Evolutionary conservation across 2,888 invertebrate genomes (phyloP).

Genomic region (Auanema sp.): DNA sequence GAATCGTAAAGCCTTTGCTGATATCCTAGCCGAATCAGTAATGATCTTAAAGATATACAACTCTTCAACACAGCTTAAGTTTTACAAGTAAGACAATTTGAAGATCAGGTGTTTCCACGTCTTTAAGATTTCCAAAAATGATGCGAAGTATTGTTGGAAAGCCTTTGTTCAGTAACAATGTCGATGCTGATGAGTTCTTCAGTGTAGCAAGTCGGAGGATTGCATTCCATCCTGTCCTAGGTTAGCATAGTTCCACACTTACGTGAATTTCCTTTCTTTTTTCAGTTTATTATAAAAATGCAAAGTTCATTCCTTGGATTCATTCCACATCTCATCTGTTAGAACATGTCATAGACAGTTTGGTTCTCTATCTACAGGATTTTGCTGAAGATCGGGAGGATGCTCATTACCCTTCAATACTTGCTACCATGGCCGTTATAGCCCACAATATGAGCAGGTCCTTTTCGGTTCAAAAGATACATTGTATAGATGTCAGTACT

Average conservation of each 20-base stretch:
- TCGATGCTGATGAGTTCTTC: neutral
- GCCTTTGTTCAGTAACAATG: too few species aligned
- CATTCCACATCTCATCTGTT: neutral
- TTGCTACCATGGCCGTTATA: neutral
- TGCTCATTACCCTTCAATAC: neutral
- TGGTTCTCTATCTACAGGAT: neutral
- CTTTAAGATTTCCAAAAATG: too few species aligned
- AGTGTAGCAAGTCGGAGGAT: neutral
- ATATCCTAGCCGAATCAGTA: too few species aligned
- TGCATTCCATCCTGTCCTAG: constrained; percentile 17
- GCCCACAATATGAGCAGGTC: neutral
- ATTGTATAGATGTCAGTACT: neutral
- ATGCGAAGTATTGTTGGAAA: too few species aligned
- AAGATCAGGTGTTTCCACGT: too few species aligned
- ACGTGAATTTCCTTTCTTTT: neutral
- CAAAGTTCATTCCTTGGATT: neutral
- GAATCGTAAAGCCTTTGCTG: too few species aligned
- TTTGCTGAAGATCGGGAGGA: neutral
- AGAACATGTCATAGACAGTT: neutral
- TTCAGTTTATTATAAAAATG: constrained; percentile 5
- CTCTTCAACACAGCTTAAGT: too few species aligned
- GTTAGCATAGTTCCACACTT: neutral
- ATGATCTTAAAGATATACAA: too few species aligned
- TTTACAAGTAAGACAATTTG: too few species aligned
- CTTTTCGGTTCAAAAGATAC: neutral